Evolutionary conservation across 2,888 invertebrate genomes (phyloP).

Genomic region (Sthenelais limicola): DNA sequence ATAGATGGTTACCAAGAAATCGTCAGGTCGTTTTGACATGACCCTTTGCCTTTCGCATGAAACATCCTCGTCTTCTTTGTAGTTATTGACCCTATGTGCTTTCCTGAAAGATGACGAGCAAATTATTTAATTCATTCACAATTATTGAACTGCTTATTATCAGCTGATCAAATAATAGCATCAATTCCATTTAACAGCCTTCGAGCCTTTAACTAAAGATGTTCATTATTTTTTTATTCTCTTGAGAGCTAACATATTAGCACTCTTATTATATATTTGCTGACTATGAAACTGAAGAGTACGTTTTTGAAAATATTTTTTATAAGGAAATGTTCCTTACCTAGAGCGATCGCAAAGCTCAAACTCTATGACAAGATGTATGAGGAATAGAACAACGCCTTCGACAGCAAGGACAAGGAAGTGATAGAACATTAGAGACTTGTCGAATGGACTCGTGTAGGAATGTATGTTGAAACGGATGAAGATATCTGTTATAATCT

Average conservation of each 20-base stretch:
- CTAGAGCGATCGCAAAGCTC: conserved; percentile 40
- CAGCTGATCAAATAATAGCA: too few relatives aligned
- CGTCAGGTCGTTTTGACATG: conserved; percentile 50
- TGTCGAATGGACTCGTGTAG: conserved; percentile 68
- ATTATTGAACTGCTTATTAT: too few relatives aligned
- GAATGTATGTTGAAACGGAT: conserved; percentile 67
- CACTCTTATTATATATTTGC: too few relatives aligned
- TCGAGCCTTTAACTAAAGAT: too few relatives aligned
- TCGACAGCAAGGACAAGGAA: conserved; percentile 65
- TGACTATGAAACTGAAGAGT: too few relatives aligned
- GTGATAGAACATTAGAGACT: conserved; percentile 66
- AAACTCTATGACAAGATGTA: conserved; percentile 65
- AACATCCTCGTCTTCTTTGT: conserved; percentile 64
- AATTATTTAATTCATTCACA: too few relatives aligned
- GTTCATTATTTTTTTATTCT: too few relatives aligned
- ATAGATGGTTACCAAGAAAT: conserved; percentile 59
- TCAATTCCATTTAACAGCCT: too few relatives aligned
- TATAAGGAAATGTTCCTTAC: too few relatives aligned
- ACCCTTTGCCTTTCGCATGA: conserved; percentile 60
- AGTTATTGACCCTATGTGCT: not conserved
- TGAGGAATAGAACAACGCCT: conserved; percentile 67
- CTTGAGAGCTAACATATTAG: too few relatives aligned
- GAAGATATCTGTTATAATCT: conserved; percentile 67
- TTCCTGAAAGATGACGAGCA: too few relatives aligned
- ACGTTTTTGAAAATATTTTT: too few relatives aligned